A percentile compares a stretch with the other conserved stretches of the same genome.
Evolutionary conservation across 2,113 vertebrate genomes (phyloP).

Genomic region (Hemiprocne comata): DNA sequence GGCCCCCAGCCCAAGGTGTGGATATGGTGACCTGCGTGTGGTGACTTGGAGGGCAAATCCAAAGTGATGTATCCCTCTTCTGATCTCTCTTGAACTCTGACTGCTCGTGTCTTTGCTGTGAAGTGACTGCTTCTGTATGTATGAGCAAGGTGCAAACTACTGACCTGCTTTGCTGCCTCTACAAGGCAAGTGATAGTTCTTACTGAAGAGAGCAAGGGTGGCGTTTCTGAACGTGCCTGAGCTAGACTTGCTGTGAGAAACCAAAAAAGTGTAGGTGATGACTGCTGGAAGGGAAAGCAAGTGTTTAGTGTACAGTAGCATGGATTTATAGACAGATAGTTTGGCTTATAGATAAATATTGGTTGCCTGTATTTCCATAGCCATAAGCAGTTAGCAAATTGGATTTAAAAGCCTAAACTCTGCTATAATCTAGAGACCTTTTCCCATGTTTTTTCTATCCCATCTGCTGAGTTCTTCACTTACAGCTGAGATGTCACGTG

Average conservation of each 20-base stretch:
- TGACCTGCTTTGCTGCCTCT: background rate
- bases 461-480: background rate
- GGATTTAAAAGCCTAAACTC: constrained; percentile 5
- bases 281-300: background rate
- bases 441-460: background rate
- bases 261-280: background rate
- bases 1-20: background rate
- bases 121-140: background rate
- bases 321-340: background rate
- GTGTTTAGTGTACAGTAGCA: background rate
- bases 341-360: constrained; percentile 2
- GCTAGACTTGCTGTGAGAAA: background rate
- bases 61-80: background rate
- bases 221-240: background rate
- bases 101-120: background rate
- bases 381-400: background rate
- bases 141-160: background rate
- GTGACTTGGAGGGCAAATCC: background rate
- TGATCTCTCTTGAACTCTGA: background rate
- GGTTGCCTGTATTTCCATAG: background rate
- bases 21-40: background rate
- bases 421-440: constrained; percentile 7
- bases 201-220: background rate
- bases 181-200: background rate
- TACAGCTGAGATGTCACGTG: background rate